Base-by-base conservation (phyloP, 2,888 invertebrate species). In the Habrosyne pyritoides region DNA sequence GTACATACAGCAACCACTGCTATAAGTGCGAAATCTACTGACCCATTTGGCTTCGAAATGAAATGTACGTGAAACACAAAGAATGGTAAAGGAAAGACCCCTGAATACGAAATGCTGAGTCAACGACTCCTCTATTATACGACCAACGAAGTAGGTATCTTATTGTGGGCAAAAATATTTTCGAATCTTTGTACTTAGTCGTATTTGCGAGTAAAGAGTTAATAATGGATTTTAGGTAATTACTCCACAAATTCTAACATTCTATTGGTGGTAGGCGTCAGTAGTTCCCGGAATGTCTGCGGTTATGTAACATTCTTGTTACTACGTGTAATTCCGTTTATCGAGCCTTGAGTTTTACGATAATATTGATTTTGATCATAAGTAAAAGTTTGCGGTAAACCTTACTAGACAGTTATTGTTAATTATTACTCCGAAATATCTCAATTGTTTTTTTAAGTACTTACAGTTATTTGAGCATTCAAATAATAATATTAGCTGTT, bases 31-130 rank as follows among this genome's bases (percentile, higher is more conserved):
- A 75, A 77, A 79, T 80, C 80, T 77, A 72, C 81, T 86, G 88
- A 87, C 87, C 88, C 75, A 87, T 84, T 88, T 89, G 82, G 84
- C 84, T 86, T 86, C 82, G 79, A 86, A 86, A 86, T 82, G 86
- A 84, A 87, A 82, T 83, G 82, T 80, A 83, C 77, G 75, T 64
- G 69, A 73, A 76, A 76, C 81, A 84, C 83, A 84, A 87, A 87
- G 86, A 84, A 77, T 77, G 72, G 75, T 60, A 66, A 80, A 74
- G 75, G 71, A 77, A 78, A 77, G 77, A 76, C 73, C 67, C 67
- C 79, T 83, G 86, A 87, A 87, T 83, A 77, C 76, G 72, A 79
- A 85, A 81, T 78, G 82, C 83, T 77, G 82, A 84, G 78, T 87
- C 86, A 81, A 79, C 80, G 71, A 73, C 77, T 79, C 72, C 69